These are phyloP conservation scores for Erythrolamprus reginae DNA, from an alignment of 2,113 vertebrate genomes.

Conservation along the genomic window DNA sequence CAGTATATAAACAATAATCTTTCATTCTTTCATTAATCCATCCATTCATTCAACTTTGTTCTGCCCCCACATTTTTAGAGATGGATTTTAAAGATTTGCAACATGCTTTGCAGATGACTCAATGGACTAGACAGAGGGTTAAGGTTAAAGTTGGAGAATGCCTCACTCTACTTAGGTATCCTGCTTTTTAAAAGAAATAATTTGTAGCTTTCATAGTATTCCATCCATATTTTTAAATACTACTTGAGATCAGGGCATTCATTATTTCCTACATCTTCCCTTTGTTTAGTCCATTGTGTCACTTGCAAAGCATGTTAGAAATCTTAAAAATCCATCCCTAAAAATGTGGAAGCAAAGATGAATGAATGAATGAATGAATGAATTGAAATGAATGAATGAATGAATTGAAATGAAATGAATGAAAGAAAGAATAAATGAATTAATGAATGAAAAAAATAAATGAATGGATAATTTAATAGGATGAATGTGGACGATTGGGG, in stretches of 20 bases:
- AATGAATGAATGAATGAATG: too few species aligned
- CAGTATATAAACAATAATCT: too few species aligned
- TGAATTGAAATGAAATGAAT: too few species aligned
- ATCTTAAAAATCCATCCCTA: background rate
- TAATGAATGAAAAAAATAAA: too few species aligned
- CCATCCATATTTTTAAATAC: background rate
- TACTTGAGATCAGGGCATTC: background rate
- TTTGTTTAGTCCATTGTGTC: background rate
- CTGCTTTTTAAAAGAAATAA: background rate
- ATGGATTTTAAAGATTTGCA: background rate
- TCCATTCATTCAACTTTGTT: background rate
- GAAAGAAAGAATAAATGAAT: too few species aligned
- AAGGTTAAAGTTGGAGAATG: too few species aligned
- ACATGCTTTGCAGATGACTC: background rate
- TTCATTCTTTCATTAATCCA: too few species aligned
- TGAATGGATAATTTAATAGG: too few species aligned
- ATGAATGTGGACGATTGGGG: too few species aligned
- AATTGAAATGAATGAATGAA: too few species aligned
- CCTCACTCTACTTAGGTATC: too few species aligned
- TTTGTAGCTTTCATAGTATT: background rate
- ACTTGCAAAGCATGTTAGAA: background rate
- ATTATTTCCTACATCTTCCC: background rate
- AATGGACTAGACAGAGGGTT: background rate
- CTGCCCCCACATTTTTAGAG: background rate
- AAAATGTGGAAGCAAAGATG: background rate